phyloP scores from a whole-genome alignment of 2,113 vertebrate species.

The Myrmecophaga tridactyla region DNA sequence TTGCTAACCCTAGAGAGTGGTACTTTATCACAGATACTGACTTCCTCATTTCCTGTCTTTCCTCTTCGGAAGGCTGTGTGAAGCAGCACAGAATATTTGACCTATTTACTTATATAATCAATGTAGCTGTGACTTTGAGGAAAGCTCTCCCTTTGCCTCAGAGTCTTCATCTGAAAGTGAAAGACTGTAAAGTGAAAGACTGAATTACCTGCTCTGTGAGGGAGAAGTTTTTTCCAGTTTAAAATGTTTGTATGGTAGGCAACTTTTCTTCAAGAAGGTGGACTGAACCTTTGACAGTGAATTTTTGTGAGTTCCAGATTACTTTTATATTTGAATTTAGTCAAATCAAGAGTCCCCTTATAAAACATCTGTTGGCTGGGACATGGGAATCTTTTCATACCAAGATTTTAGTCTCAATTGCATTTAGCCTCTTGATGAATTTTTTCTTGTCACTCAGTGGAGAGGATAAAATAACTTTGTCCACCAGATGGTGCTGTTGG shows the following conservation, averaged over 20 bases:
- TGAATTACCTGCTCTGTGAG: not conserved
- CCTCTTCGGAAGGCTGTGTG: not conserved
- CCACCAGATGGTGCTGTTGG: conserved; percentile 82
- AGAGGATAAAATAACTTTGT: not conserved
- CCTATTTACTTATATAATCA: not conserved
- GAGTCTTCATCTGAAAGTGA: not conserved
- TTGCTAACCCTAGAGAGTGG: not conserved
- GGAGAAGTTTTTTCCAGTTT: not conserved
- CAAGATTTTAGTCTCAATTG: not conserved
- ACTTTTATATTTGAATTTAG: conserved; percentile 13
- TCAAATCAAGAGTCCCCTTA: not conserved
- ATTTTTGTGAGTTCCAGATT: conserved; percentile 31
- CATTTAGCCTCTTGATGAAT: not conserved
- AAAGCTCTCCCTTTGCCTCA: not conserved
- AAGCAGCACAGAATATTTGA: conserved; percentile 5
- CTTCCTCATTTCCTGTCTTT: not conserved
- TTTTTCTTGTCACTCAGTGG: not conserved
- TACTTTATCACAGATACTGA: not conserved
- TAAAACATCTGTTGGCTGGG: not conserved
- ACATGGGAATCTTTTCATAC: not conserved
- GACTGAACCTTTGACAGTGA: not conserved
- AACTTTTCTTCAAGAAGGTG: not conserved
- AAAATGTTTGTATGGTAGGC: conserved; percentile 7
- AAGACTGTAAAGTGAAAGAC: not conserved
- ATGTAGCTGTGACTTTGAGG: not conserved